Evolutionary conservation across 2,113 vertebrate genomes (phyloP).

Genomic region (Psophia crepitans): DNA sequence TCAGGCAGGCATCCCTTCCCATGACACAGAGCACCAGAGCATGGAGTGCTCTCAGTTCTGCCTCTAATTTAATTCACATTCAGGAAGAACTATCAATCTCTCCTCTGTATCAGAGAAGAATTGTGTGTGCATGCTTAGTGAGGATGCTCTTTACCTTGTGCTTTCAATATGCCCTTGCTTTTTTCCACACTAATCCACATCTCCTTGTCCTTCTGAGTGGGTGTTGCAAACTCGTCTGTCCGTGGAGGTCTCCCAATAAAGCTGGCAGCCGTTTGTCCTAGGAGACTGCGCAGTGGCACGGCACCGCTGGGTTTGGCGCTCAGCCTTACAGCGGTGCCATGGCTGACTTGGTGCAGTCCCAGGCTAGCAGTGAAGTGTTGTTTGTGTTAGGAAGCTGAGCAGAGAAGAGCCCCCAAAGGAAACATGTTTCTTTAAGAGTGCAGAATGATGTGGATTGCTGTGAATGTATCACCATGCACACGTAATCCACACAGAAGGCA

Average conservation of each 20-base stretch:
- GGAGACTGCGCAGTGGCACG: not conserved
- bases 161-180: not conserved
- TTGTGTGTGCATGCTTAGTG: not conserved
- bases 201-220: constrained; percentile 22
- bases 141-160: not conserved
- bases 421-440: not conserved
- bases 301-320: not conserved
- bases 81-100: not conserved
- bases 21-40: not conserved
- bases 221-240: constrained; percentile 12
- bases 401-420: not conserved
- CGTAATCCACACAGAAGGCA: not conserved
- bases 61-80: not conserved
- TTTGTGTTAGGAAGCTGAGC: not conserved
- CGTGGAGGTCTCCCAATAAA: not conserved
- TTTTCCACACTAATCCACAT: constrained; percentile 31
- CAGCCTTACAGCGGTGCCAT: not conserved
- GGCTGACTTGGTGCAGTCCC: not conserved
- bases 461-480: not conserved
- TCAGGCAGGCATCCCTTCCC: not conserved
- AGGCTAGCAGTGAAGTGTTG: not conserved
- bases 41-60: not conserved
- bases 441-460: not conserved
- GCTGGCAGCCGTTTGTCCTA: not conserved
- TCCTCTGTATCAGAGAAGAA: not conserved